Base-by-base conservation (phyloP, 2,888 invertebrate genomes). In the Thera obeliscata region DNA sequence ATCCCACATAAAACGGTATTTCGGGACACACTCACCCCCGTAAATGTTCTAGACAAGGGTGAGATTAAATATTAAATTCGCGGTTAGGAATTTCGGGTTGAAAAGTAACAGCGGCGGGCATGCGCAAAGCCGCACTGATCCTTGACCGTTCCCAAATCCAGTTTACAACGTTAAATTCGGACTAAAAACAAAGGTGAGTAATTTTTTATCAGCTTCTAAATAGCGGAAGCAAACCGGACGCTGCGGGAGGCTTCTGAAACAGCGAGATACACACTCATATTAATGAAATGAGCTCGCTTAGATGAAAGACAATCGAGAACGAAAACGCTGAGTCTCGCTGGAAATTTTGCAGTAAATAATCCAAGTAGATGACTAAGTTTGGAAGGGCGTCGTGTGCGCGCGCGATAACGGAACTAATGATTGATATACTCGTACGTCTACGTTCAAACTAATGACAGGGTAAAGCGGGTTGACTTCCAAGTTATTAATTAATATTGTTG, bases 21-120 rank as follows among this genome's bases (percentile, higher is more conserved):
- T 90, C 77, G 88, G 89, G 85, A 85, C 87, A 82, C 85, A 81
- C 80, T 72, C 74, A 63, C 83, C 78, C 81, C 85, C 87, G 89
- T 92, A 90, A 93, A 92, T 90, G 89, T 85, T 91, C 89, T 91
- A 93, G 91, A 92, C 91, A 91, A 91, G 93, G 91, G 91, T 90
- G 87, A 84, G 87, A 90, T 93, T 93, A 92, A 93, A 93, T 93
- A 93, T 93, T 93, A 92, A 93, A 92, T 88, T 90, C 87, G 89
- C 86, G 90, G 88, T 91, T 88, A 89, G 91, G 89, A 91, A 91
- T 93, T 92, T 91, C 77, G 88, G 88, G 88, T 85, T 88, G 90
- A 87, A 93, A 91, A 90, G 88, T 86, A 87, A 87, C 84, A 80
- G 83, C 72, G 78, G 82, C 79, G 82, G 82, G 86, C 85, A 87